Base-by-base conservation (phyloP, 53 echinoderm and acorn worm genomes). In the Apostichopus leukothele region DNA sequence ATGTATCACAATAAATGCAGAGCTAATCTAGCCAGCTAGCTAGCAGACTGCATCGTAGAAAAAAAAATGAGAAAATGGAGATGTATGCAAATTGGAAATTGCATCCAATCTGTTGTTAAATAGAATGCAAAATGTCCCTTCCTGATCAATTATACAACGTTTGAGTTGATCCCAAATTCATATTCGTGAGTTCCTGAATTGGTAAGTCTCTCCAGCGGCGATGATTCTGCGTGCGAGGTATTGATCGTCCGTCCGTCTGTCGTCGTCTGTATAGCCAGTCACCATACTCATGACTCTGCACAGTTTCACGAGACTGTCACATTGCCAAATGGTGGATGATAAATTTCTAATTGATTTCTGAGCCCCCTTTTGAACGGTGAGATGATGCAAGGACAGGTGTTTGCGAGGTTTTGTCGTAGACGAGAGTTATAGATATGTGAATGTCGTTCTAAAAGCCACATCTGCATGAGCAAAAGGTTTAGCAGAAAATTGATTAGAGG, bases 341-440 rank as follows among this genome's bases (percentile, higher is more conserved):
- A 20, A 81, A 81, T 81, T 81, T 81, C 55, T 54, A 81, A 81
- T 81, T 81, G 81, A 81, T 81, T 81, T 81, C 81, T 54, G 59
- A 81, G 81, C 39, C 81, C 81, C 60, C 60, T 71, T 71, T 71
- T 19, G 18, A 71, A n/a, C 20, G 18, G 71, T 71, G 71, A 71
- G 18, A 71, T 16, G 71, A 71, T 71, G 71, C 18, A 71, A 71
- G 13, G 71, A 71, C 71, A 71, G 71, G 71, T 71, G 71, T 71
- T 71, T 71, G 6, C 6, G 18, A n/a, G 18, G 16, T 71, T 71
- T 71, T 5, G 13, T 19, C 18, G 6, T 5, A 71, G 71, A 71
- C 21, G 13, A 4, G 18, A n/a, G 71, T 6, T 71, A 71, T 18
- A 10, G 8, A 57, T 10, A 57, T 57, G 39, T 0, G 39, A 3